phyloP scores from a whole-genome alignment of 2,888 invertebrate species.

The Digitonthophagus gazella region DNA sequence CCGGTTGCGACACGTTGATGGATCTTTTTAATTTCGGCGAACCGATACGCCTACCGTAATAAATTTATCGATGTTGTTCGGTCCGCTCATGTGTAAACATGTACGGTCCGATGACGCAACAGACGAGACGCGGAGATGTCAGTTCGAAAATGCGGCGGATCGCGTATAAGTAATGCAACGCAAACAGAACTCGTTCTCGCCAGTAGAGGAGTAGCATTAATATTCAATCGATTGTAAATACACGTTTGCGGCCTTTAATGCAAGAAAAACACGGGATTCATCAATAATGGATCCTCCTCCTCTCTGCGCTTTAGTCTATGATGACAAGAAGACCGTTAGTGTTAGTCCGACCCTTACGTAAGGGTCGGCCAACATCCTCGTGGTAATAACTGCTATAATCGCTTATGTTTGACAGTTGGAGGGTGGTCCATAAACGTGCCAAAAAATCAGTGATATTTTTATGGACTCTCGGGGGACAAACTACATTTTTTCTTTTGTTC shows the following conservation, averaged over 20 bases:
- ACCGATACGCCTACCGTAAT: not conserved
- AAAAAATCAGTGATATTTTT: too few relatives aligned
- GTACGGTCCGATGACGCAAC: not conserved
- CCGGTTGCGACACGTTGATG: not conserved
- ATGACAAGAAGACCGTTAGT: not conserved
- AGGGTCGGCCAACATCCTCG: not conserved
- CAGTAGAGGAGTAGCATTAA: conserved; percentile 24
- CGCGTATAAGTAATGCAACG: conserved; percentile 13
- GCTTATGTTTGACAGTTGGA: not conserved
- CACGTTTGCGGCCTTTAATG: conserved; percentile 27
- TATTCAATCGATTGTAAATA: conserved; percentile 31
- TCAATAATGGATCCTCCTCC: conserved; percentile 10
- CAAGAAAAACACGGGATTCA: conserved; percentile 14
- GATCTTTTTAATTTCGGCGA: not conserved
- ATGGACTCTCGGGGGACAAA: too few relatives aligned
- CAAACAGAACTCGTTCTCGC: conserved; percentile 12
- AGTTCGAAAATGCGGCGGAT: conserved; percentile 2
- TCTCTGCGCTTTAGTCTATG: not conserved
- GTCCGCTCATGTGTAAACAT: not conserved
- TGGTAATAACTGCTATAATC: not conserved
- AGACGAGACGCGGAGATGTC: not conserved
- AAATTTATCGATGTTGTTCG: not conserved
- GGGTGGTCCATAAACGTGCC: not conserved
- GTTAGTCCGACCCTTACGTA: not conserved
- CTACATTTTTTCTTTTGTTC: not conserved